These are phyloP conservation scores for Callimorpha dominula DNA, from an alignment of 2,888 invertebrate genomes.

Conservation along the genomic window DNA sequence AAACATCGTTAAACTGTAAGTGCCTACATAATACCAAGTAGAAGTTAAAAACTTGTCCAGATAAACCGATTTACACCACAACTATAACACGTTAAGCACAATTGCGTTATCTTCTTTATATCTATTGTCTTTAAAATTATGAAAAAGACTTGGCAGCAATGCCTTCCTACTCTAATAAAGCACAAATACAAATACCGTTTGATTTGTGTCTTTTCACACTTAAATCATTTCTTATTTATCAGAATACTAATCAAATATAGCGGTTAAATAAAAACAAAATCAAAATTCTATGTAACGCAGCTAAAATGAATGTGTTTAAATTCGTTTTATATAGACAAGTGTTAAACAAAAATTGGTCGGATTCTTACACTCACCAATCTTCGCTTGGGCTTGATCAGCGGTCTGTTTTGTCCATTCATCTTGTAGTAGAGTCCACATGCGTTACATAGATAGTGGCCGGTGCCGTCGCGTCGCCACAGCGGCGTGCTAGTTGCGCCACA, in stretches of 20 bases:
- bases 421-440: slow-evolving; percentile 99
- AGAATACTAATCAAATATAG: background rate
- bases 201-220: background rate
- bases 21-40: slow-evolving; percentile 36
- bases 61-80: slow-evolving; percentile 45
- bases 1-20: slow-evolving; percentile 32
- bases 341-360: slow-evolving; percentile 81
- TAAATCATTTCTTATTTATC: background rate
- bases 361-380: slow-evolving; percentile 97
- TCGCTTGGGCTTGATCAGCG: slow-evolving; percentile 99
- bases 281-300: background rate
- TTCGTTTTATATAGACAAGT: slow-evolving; percentile 47
- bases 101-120: background rate
- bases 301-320: slow-evolving; percentile 3
- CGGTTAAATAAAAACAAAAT: background rate
- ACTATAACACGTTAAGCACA: background rate
- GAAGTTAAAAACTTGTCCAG: slow-evolving; percentile 52
- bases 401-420: slow-evolving; percentile 99
- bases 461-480: slow-evolving; percentile 98
- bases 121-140: background rate
- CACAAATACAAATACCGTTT: background rate
- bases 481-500: slow-evolving; percentile 99
- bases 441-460: slow-evolving; percentile 99
- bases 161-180: background rate
- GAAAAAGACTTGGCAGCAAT: background rate